A percentile compares a stretch with the other conserved stretches of the same genome.
phyloP scores from a whole-genome alignment of 2,113 vertebrate species.

The Pelecanus crispus region DNA sequence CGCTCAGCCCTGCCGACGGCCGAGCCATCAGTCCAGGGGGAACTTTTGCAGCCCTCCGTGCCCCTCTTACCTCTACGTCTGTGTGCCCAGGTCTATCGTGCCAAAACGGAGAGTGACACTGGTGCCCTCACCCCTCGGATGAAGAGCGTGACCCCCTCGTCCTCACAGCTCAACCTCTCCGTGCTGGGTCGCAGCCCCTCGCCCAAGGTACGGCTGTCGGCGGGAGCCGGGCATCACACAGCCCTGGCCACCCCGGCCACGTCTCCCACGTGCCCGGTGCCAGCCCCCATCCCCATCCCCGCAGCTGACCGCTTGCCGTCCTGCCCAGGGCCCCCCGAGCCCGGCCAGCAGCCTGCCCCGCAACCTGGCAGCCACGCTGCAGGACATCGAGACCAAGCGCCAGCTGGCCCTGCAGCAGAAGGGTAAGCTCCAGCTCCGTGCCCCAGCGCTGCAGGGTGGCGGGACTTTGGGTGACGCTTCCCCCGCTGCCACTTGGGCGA shows the following conservation, averaged over 20 bases:
- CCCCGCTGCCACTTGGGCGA: fast-evolving
- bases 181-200: conserved; percentile 79
- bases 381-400: conserved; percentile 86
- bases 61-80: background rate
- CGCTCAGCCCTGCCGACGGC: background rate
- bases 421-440: conserved; percentile 65
- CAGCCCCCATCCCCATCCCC: background rate
- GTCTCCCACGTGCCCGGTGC: fast-evolving
- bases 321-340: conserved; percentile 75
- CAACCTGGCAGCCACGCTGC: conserved; percentile 81
- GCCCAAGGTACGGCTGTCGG: conserved; percentile 73
- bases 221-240: fast-evolving
- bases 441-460: background rate
- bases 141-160: conserved; percentile 67
- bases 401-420: conserved; percentile 84
- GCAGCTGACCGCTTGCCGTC: background rate
- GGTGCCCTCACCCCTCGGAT: conserved; percentile 59
- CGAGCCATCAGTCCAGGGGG: background rate
- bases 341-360: conserved; percentile 85
- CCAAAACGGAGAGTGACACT: conserved; percentile 77
- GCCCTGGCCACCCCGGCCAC: fast-evolving
- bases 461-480: fast-evolving
- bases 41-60: background rate
- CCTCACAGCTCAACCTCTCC: conserved; percentile 71
- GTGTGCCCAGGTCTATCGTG: conserved; percentile 78